Conservation (phyloP, 2,113 vertebrate species). For the Mastomys coucha region DNA sequence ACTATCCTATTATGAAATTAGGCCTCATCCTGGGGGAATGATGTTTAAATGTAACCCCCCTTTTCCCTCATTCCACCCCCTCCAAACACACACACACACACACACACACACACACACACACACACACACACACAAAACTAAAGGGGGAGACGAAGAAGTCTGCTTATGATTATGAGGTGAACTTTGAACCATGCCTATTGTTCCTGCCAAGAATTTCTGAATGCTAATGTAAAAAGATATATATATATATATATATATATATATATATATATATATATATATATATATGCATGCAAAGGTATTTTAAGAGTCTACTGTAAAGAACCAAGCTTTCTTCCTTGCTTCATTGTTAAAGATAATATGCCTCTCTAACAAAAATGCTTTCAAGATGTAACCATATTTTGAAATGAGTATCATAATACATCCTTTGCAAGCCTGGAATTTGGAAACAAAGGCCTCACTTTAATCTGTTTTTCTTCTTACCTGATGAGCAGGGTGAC, state of each 20-base stretch:
- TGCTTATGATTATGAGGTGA: slow-evolving; percentile 89
- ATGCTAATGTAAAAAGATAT: slow-evolving; percentile 79
- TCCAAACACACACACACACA: slow-evolving; percentile 19
- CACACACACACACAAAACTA: no score
- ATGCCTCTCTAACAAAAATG: slow-evolving; percentile 79
- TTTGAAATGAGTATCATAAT: slow-evolving; percentile 82
- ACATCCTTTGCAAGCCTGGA: slow-evolving; percentile 74
- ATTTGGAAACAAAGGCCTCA: slow-evolving; percentile 84
- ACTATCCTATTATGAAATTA: slow-evolving; percentile 83
- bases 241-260: slow-evolving; percentile 67
- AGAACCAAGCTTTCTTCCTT: slow-evolving; percentile 59
- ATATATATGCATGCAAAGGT: slow-evolving; percentile 69
- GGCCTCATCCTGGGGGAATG: slow-evolving; percentile 68
- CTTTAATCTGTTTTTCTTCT: slow-evolving; percentile 83
- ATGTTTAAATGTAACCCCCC: slow-evolving; percentile 73
- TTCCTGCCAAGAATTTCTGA: slow-evolving; percentile 83
- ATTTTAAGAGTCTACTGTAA: slow-evolving; percentile 79
- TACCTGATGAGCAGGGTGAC: slow-evolving; percentile 78
- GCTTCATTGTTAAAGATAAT: slow-evolving; percentile 76
- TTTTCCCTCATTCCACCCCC: slow-evolving; percentile 4
- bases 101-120: no score
- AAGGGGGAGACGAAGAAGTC: slow-evolving; percentile 71
- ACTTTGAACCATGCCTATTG: slow-evolving; percentile 86
- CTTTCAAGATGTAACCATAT: slow-evolving; percentile 82
- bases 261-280: slow-evolving; percentile 69